Base-by-base conservation (phyloP, 2,797 vertebrate species). In the Luscinia luscinia region DNA sequence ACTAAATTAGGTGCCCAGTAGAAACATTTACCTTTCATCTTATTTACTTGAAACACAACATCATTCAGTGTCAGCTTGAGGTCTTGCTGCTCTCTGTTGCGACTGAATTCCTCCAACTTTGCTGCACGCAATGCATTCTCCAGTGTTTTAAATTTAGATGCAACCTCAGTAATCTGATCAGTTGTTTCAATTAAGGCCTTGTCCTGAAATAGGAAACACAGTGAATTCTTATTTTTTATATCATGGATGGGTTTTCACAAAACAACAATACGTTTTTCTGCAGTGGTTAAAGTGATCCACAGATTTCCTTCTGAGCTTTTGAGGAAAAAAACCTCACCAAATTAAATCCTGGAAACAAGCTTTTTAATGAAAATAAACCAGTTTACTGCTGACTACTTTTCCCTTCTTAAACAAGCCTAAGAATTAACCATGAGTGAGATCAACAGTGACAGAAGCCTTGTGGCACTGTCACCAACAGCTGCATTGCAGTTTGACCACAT, bases 121-220 rank as follows among this genome's bases (percentile, higher is more conserved):
- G 97, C 97, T 12, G 98, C 96, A 2, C 36, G 93, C 30, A 98
- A 26, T 1, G 97, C 96, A 3, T 85, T 96, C 89, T 98, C 98
- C 59, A 98, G 75, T 11, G 97, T 93, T 54, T 94, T 97, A 17
- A 98, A 98, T 52, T 97, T 98, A 23, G 87, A 95, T 1, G 98
- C 98, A 64, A 98, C 98, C 48, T 98, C 97, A 18, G 94, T 82
- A 27, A 99, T 97, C 59, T 98, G 98, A 96, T 97, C 96, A 8
- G 98, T 98, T 58, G 98, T 98, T 93, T 98, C 98, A 10, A 97
- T 96, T 73, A 98, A 97, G 54, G 98, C 98, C 92, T 98, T 97
- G 23, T 99, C 99, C 99, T 99, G 77, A 91, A 96, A 86, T 1
- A 68, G 4, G 12, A 66, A 90, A 88, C 1, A 85, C 22, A 80